phyloP scores from a whole-genome alignment of 2,888 invertebrate species.

The Drosophila gaucha region DNA sequence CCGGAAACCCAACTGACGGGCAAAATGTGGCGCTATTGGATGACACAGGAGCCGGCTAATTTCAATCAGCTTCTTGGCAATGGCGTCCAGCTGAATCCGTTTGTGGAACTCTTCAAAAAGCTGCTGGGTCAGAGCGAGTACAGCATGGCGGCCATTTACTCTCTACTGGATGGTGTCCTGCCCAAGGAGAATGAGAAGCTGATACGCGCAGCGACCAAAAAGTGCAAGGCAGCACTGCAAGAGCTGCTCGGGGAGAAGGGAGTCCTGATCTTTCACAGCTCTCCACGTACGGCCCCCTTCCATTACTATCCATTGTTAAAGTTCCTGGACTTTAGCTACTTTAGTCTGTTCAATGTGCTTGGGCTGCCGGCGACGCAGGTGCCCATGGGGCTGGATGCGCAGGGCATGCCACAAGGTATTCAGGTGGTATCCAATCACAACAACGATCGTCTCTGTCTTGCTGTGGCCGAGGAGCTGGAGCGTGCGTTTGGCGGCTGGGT shows the following conservation, averaged over 20 bases:
- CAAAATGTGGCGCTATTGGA: slow-evolving; percentile 91
- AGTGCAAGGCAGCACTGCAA: slow-evolving; percentile 87
- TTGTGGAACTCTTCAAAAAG: slow-evolving; percentile 87
- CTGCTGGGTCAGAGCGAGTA: slow-evolving; percentile 87
- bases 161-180: slow-evolving; percentile 88
- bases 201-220: slow-evolving; percentile 87
- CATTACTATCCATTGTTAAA: slow-evolving; percentile 92
- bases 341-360: slow-evolving; percentile 93
- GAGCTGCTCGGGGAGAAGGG: slow-evolving; percentile 91
- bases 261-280: slow-evolving; percentile 92
- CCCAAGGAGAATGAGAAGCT: slow-evolving; percentile 88
- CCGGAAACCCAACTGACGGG: slow-evolving; percentile 85
- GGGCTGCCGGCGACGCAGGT: slow-evolving; percentile 91
- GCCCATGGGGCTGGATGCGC: slow-evolving; percentile 92
- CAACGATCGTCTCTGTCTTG: slow-evolving; percentile 93
- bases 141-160: slow-evolving; percentile 89
- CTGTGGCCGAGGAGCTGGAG: slow-evolving; percentile 95
- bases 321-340: slow-evolving; percentile 94
- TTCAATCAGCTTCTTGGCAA: slow-evolving; percentile 89
- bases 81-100: slow-evolving; percentile 86
- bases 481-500: slow-evolving; percentile 96
- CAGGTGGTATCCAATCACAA: slow-evolving; percentile 93
- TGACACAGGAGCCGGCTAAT: slow-evolving; percentile 88
- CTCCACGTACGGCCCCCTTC: slow-evolving; percentile 91
- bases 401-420: slow-evolving; percentile 94